These are phyloP conservation scores for rabbit (Oryctolagus cuniculus) DNA, from an alignment of 2,113 vertebrate genomes.

Conservation along the genomic window DNA sequence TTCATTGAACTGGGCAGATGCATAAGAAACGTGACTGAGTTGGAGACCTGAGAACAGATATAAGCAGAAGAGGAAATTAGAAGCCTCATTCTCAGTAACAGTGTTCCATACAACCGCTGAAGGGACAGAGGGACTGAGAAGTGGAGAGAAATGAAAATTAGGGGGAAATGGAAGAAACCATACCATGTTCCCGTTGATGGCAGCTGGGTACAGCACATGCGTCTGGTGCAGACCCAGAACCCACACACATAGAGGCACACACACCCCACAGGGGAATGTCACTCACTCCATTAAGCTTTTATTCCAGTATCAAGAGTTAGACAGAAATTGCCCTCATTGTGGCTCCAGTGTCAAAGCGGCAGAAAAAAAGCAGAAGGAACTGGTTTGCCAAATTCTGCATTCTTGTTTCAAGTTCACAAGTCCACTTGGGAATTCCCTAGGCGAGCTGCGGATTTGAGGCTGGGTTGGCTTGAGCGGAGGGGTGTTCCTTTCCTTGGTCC, in stretches of 20 bases:
- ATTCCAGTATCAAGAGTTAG: background rate
- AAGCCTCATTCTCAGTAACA: background rate
- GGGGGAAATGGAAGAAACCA: background rate
- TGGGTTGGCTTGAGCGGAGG: background rate
- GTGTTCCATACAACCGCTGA: background rate
- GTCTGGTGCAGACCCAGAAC: background rate
- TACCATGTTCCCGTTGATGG: background rate
- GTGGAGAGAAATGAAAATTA: slow-evolving; percentile 5
- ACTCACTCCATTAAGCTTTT: background rate
- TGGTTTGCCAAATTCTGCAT: background rate
- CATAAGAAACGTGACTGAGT: background rate
- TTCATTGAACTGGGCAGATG: background rate
- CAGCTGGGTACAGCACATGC: background rate
- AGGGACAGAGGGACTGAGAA: background rate
- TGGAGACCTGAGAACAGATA: background rate
- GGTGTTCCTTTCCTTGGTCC: slow-evolving; percentile 20
- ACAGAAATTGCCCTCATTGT: background rate
- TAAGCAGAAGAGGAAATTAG: background rate
- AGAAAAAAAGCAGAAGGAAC: background rate
- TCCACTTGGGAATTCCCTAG: background rate
- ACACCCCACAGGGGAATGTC: background rate
- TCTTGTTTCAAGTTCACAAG: slow-evolving; percentile 16
- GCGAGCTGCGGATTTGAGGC: slow-evolving; percentile 18
- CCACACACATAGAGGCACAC: background rate
- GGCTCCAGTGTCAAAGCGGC: background rate